phyloP scores from a whole-genome alignment of 2,797 vertebrate genomes.

The Macroramphosus scolopax region DNA sequence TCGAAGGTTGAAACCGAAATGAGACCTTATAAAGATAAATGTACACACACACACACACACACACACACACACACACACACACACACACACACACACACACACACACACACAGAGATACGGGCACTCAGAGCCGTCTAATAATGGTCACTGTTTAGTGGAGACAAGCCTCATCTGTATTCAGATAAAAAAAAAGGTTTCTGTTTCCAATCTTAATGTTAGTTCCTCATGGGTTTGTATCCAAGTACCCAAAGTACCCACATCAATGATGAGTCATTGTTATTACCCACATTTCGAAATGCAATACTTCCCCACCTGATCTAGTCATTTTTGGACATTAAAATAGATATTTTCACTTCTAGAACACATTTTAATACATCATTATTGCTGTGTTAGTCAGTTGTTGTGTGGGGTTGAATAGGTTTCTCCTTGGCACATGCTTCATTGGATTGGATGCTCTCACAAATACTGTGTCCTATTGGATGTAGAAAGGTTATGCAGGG shows the following conservation, averaged over 20 bases:
- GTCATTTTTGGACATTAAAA: too few relatives aligned
- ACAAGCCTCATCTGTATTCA: conserved; percentile 53
- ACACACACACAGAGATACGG: conserved; percentile 12
- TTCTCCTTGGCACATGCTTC: too few relatives aligned
- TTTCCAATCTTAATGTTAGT: conserved; percentile 30
- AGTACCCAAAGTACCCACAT: conserved; percentile 2
- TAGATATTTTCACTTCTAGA: not conserved
- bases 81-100: conserved; percentile 11
- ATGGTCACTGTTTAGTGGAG: conserved; percentile 32
- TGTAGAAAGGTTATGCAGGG: too few relatives aligned
- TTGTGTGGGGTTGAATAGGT: too few relatives aligned
- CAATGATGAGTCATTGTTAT: conserved; percentile 10
- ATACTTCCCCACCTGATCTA: not conserved
- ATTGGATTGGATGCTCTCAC: too few relatives aligned
- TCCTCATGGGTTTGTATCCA: not conserved
- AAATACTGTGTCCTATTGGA: too few relatives aligned
- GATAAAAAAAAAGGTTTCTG: conserved; percentile 29
- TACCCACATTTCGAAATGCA: not conserved
- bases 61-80: too few relatives aligned
- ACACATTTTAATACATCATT: too few relatives aligned
- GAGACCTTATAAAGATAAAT: too few relatives aligned
- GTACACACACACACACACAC: too few relatives aligned
- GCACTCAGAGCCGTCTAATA: conserved; percentile 4
- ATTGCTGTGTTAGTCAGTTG: too few relatives aligned
- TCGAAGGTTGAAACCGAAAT: too few relatives aligned